Base-by-base conservation (phyloP, 2,888 invertebrate genomes). In the Scelioninae gen. 2 region DNA sequence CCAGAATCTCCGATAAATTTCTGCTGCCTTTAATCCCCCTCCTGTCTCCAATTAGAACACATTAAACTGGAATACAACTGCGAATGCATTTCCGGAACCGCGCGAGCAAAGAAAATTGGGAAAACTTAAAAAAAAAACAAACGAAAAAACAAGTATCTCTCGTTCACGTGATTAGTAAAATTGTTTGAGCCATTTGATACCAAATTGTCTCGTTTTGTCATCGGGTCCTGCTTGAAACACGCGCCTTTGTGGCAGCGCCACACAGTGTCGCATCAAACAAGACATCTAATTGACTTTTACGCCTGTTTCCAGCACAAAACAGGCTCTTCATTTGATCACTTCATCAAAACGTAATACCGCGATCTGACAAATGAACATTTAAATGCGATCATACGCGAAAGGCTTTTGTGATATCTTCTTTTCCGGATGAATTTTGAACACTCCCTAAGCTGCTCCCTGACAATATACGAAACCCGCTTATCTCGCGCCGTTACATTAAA, bases 401-500 rank as follows among this genome's bases (percentile, higher is more conserved):
- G 53, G 33, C 57, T 45, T 37, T 57, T 18, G 25, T 15, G 48
- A 22, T 45, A 58, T 43, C 50, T 67, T 60, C 55, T 52, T 67
- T 72, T 58, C 46, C 37, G 39, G 41, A 19, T 61, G 58, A 73
- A 68, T 73, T 68, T 70, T 69, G n/a, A n/a, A n/a, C 69, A 37
- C 65, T 55, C 69, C 58, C 63, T 73, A 67, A 55, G 53, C 58
- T 53, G 48, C 65, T 61, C 31, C 10, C 53, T 63, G 28, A 65
- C 65, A 53, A 68, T 69, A 16, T 31, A 65, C 28, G 63, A 64
- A 73, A 53, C 65, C 70, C 57, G 65, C 70, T 74, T 61, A 70
- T 74, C 74, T 70, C 57, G 61, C 67, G 50, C 70, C 61, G 65
- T 70, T 74, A 61, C 69, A 74, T 61, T 60, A 69, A 65, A 74